Evolutionary conservation across 2,888 invertebrate genomes (phyloP).

Genomic region (Phaedon cochleariae): DNA sequence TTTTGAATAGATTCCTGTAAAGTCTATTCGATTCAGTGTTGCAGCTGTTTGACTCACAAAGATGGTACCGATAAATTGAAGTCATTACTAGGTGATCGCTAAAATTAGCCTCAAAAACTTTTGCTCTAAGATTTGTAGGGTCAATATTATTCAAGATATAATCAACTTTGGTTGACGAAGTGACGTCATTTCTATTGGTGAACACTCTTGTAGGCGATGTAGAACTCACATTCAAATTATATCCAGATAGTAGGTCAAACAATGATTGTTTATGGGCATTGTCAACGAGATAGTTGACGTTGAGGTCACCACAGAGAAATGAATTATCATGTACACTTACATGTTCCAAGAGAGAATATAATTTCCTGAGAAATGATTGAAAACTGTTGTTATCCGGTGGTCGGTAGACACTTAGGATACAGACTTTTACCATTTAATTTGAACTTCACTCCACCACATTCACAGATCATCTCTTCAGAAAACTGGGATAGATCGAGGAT

Average conservation of each 20-base stretch:
- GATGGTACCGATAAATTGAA: neutral
- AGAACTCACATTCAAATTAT: neutral
- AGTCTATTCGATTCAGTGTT: neutral
- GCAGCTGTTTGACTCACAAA: neutral
- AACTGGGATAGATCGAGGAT: neutral
- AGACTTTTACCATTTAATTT: constrained; percentile 1
- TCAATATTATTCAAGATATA: neutral
- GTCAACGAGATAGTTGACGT: constrained; percentile 1
- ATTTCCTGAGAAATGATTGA: neutral
- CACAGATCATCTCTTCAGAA: constrained; percentile 7
- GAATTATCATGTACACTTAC: neutral
- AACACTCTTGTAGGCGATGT: constrained; percentile 3
- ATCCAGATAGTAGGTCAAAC: neutral
- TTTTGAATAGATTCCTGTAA: neutral
- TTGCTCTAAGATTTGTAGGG: neutral
- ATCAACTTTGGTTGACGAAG: neutral
- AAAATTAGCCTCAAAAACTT: neutral
- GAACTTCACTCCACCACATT: constrained; percentile 1
- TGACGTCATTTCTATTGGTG: neutral
- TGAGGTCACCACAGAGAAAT: constrained; percentile 2
- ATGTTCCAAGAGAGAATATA: neutral
- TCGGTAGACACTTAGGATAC: neutral
- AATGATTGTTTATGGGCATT: neutral
- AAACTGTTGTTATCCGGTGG: neutral
- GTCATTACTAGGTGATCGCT: neutral